A percentile compares a stretch with the other conserved stretches of the same genome.
phyloP scores from a whole-genome alignment of 2,888 invertebrate genomes.

The Lissonota sp. region DNA sequence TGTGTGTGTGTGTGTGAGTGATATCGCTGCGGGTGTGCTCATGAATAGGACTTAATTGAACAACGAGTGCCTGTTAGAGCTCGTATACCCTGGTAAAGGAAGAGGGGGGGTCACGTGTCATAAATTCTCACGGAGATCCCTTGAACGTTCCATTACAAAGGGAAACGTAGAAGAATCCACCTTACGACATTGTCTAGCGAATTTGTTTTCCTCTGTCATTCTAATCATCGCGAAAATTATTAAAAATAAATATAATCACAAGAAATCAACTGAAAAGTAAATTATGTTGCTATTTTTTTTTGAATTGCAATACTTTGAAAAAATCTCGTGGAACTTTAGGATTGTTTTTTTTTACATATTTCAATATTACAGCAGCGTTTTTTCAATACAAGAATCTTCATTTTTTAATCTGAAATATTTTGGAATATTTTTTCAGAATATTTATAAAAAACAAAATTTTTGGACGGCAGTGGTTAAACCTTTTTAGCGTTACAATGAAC shows the following conservation, averaged over 20 bases:
- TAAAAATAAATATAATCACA: too few species aligned
- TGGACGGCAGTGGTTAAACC: too few species aligned
- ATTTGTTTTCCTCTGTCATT: not conserved
- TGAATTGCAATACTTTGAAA: too few species aligned
- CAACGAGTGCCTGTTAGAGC: slow-evolving; percentile 63
- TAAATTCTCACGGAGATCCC: slow-evolving; percentile 65
- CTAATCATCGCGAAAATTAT: not conserved
- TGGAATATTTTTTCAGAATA: too few species aligned
- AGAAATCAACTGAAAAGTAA: not conserved
- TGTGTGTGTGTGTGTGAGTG: slow-evolving; percentile 10
- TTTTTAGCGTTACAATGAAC: too few species aligned
- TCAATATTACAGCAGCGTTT: too few species aligned
- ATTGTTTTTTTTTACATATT: too few species aligned
- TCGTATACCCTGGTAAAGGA: slow-evolving; percentile 6
- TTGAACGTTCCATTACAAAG: slow-evolving; percentile 1
- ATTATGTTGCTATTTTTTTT: not conserved
- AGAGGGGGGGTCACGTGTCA: slow-evolving; percentile 54
- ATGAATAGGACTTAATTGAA: slow-evolving; percentile 70
- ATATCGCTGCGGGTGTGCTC: slow-evolving; percentile 45
- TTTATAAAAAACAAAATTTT: too few species aligned
- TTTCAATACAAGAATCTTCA: too few species aligned
- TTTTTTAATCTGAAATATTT: too few species aligned
- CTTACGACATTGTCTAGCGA: slow-evolving; percentile 39
- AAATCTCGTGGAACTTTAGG: too few species aligned
- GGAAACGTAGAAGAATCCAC: slow-evolving; percentile 6